Percentiles rank a stretch among this genome's conserved stretches.
phyloP scores from a whole-genome alignment of 2,888 invertebrate species.

The Mystacides longicornis region DNA sequence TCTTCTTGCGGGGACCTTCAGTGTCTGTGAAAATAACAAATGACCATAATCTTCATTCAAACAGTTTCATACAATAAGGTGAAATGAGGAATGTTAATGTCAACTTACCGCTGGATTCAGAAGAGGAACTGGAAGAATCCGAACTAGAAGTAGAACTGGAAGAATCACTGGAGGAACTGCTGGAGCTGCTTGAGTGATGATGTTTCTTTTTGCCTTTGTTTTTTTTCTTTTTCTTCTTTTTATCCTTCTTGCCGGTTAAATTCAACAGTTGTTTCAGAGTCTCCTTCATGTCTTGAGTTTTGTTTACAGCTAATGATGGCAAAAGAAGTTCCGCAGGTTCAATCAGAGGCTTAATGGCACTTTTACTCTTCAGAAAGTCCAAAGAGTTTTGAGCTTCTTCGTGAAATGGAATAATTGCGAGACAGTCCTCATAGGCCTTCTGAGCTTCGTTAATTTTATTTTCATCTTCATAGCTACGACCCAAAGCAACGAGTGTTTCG shows the following conservation, averaged over 20 bases:
- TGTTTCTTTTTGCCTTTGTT: constrained; percentile 57
- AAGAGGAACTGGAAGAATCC: constrained; percentile 49
- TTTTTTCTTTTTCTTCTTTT: constrained; percentile 55
- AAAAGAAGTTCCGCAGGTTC: constrained; percentile 56
- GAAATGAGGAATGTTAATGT: background rate
- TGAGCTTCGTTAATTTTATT: constrained; percentile 78
- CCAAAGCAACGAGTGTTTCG: constrained; percentile 84
- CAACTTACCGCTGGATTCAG: constrained; percentile 46
- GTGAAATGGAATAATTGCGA: constrained; percentile 77
- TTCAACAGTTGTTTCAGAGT: constrained; percentile 58
- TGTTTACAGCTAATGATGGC: constrained; percentile 51
- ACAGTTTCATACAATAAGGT: background rate
- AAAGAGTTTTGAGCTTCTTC: constrained; percentile 80
- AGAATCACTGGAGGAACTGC: constrained; percentile 59
- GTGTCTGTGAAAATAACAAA: constrained; percentile 34
- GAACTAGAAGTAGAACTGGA: constrained; percentile 60
- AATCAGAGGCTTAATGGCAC: constrained; percentile 52
- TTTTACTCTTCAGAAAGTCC: constrained; percentile 70
- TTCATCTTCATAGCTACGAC: constrained; percentile 81
- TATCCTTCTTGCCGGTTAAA: constrained; percentile 53
- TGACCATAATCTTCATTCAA: background rate
- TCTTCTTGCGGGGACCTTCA: constrained; percentile 51
- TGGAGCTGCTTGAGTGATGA: constrained; percentile 56
- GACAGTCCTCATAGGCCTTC: constrained; percentile 77
- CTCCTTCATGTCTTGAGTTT: constrained; percentile 57